phyloP scores from a whole-genome alignment of 1,140 invertebrate genomes.

The Lordiphosa clarofinis region DNA sequence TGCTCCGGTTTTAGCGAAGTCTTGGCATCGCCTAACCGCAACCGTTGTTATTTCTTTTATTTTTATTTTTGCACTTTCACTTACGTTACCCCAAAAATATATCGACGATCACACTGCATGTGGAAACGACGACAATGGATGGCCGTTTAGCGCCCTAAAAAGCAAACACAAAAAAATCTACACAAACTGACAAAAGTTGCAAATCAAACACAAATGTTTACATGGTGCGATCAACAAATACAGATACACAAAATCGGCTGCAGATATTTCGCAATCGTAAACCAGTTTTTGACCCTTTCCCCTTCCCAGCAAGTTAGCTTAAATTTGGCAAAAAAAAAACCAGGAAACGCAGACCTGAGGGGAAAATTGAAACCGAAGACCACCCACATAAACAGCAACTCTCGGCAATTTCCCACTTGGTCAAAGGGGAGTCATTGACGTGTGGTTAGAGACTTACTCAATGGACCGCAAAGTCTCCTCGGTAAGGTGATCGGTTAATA shows the following conservation, averaged over 20 bases:
- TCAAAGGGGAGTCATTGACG: slow-evolving; percentile 2
- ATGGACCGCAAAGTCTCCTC: slow-evolving; percentile 2
- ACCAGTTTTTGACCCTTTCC: slow-evolving; percentile 27
- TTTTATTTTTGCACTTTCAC: slow-evolving; percentile 61
- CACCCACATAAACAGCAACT: slow-evolving; percentile 21
- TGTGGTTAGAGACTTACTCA: slow-evolving; percentile 3
- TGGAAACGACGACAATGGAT: not conserved
- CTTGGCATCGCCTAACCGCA: not conserved
- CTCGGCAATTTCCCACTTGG: not conserved
- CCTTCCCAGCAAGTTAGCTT: too few species aligned
- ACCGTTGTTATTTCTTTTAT: slow-evolving; percentile 27
- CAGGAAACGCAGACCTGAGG: too few species aligned
- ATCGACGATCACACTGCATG: not conserved
- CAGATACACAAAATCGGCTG: slow-evolving; percentile 1
- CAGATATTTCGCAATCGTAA: slow-evolving; percentile 33
- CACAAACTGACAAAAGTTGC: not conserved
- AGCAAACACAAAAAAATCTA: not conserved
- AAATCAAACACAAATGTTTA: not conserved
- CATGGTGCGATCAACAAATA: not conserved
- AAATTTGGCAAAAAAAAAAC: slow-evolving; percentile 2
- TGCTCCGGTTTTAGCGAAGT: slow-evolving; percentile 1
- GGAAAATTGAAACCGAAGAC: not conserved
- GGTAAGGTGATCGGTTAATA: slow-evolving; percentile 10
- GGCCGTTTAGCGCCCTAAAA: slow-evolving; percentile 4
- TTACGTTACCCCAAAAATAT: slow-evolving; percentile 46